Conservation (phyloP, 2,113 vertebrate species). For the Centropus unirufus region DNA sequence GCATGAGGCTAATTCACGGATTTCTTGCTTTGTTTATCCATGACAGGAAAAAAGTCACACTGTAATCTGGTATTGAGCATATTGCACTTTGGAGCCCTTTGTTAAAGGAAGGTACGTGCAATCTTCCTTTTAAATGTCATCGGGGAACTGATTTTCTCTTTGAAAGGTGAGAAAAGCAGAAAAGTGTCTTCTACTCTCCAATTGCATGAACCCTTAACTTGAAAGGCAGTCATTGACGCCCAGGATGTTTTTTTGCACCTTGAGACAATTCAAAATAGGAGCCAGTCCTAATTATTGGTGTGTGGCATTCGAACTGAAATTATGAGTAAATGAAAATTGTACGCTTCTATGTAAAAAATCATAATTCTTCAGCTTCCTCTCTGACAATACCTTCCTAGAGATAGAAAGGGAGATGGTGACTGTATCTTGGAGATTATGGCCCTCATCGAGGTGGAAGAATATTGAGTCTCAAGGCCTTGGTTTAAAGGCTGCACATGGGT, state of each 20-base stretch:
- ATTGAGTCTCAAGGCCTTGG: neutral
- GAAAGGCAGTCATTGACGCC: neutral
- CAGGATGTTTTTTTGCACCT: neutral
- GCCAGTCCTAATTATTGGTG: neutral
- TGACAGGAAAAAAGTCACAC: neutral
- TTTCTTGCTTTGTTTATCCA: constrained; percentile 15
- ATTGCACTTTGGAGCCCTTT: neutral
- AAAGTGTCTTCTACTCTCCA: neutral
- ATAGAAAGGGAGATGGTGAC: neutral
- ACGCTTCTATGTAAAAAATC: neutral
- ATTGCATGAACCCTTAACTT: neutral
- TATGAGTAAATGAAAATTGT: neutral
- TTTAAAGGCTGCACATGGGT: neutral
- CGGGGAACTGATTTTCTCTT: neutral
- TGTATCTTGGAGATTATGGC: neutral
- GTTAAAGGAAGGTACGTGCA: neutral
- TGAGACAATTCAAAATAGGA: neutral
- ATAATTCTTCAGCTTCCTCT: neutral
- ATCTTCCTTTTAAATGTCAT: neutral
- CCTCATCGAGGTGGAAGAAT: neutral
- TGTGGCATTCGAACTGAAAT: neutral
- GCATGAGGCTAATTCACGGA: neutral
- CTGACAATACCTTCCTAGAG: neutral
- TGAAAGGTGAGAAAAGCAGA: neutral
- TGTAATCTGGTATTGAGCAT: neutral